These are phyloP conservation scores for Muscidifurax raptorellus DNA, from an alignment of 1,140 invertebrate genomes.

Conservation along the genomic window DNA sequence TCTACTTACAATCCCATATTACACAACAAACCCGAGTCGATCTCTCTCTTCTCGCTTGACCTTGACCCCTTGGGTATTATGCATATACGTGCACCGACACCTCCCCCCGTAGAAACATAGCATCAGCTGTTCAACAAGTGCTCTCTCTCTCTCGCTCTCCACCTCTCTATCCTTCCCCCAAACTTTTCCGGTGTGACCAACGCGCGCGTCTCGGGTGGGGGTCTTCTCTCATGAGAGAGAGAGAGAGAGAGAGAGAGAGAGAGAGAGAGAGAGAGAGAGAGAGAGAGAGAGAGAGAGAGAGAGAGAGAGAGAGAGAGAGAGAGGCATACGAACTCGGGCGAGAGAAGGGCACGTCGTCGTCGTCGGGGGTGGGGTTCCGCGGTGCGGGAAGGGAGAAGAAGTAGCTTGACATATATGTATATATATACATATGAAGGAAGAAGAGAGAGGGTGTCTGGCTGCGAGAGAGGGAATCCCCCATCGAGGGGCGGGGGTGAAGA, in stretches of 20 bases:
- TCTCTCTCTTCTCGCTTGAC: background rate
- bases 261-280: background rate
- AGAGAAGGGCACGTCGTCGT: background rate
- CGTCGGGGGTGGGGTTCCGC: conserved; percentile 7
- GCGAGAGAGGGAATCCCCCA: conserved; percentile 14
- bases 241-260: background rate
- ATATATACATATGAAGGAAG: background rate
- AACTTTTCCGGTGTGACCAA: conserved; percentile 1
- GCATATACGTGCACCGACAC: background rate
- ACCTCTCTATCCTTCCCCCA: background rate
- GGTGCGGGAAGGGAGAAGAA: background rate
- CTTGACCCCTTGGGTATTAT: background rate
- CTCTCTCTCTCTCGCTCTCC: background rate
- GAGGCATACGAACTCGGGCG: too few relatives aligned
- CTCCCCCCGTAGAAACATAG: background rate
- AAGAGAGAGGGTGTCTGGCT: conserved; percentile 49
- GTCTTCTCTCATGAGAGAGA: background rate
- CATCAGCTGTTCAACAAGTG: background rate
- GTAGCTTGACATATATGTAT: background rate
- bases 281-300: conserved; percentile 17
- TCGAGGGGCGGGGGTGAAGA: background rate
- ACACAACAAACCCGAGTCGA: background rate
- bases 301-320: conserved; percentile 11
- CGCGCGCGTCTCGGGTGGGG: background rate
- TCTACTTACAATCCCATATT: too few relatives aligned